Conservation (phyloP, 2,797 vertebrate genomes). For the Myripristis murdjan region DNA sequence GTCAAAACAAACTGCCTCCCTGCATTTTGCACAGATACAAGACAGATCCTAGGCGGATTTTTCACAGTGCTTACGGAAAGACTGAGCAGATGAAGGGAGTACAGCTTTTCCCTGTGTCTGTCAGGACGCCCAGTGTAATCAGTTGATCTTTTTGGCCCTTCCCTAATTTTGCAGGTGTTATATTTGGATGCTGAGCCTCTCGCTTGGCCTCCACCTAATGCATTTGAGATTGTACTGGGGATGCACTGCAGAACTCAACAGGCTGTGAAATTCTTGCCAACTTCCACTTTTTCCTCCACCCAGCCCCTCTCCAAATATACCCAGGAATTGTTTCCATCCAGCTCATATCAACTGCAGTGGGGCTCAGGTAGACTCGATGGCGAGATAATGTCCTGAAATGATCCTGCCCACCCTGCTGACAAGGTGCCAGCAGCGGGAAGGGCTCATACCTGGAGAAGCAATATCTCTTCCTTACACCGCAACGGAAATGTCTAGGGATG, state of each 20-base stretch:
- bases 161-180: slow-evolving; percentile 75
- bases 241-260: slow-evolving; percentile 23
- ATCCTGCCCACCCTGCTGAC: slow-evolving; percentile 37
- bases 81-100: slow-evolving; percentile 59
- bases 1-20: slow-evolving; percentile 52
- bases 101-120: slow-evolving; percentile 55
- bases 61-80: slow-evolving; percentile 68
- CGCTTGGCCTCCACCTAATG: slow-evolving; percentile 44
- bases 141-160: slow-evolving; percentile 62
- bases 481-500: slow-evolving; percentile 17
- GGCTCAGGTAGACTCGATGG: slow-evolving; percentile 69
- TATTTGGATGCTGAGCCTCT: slow-evolving; percentile 64
- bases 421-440: slow-evolving; percentile 17
- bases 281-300: slow-evolving; percentile 46
- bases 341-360: slow-evolving; percentile 37
- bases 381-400: slow-evolving; percentile 57
- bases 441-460: slow-evolving; percentile 27
- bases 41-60: slow-evolving; percentile 64
- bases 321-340: slow-evolving; percentile 76
- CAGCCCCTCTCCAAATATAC: slow-evolving; percentile 55
- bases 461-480: not conserved
- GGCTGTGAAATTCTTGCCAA: slow-evolving; percentile 45
- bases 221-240: slow-evolving; percentile 30
- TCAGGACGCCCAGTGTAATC: slow-evolving; percentile 63
- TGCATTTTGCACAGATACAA: slow-evolving; percentile 59